Conservation (phyloP, 2,113 vertebrate species). For the Indicator maculatus region DNA sequence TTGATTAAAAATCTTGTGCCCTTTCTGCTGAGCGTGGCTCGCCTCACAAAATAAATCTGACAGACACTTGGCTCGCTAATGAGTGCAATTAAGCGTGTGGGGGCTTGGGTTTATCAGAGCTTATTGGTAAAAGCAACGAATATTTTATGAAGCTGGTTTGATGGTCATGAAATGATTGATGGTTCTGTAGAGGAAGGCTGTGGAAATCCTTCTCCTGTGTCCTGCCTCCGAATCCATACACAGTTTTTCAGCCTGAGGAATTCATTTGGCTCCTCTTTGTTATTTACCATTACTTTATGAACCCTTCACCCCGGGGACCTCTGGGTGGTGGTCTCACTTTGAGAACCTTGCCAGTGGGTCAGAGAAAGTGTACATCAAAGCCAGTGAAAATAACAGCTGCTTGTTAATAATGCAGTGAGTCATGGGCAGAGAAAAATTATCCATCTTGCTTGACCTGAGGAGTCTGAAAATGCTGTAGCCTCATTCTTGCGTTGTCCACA, state of each 20-base stretch:
- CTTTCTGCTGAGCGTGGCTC: neutral
- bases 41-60: constrained; percentile 13
- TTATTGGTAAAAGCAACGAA: constrained; percentile 26
- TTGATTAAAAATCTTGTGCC: constrained; percentile 13
- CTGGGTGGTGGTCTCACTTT: neutral
- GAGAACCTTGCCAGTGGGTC: neutral
- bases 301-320: neutral
- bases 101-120: constrained; percentile 2
- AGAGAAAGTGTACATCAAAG: neutral
- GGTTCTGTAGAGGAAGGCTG: neutral
- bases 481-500: neutral
- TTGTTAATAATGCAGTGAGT: neutral
- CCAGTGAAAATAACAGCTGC: neutral
- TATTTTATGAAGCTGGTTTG: constrained; percentile 35
- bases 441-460: neutral
- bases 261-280: neutral
- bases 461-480: neutral
- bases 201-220: constrained; percentile 30
- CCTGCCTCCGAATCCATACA: neutral
- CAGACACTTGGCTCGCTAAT: constrained; percentile 19
- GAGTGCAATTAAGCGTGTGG: constrained; percentile 43
- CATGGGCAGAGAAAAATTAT: neutral
- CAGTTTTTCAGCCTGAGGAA: neutral
- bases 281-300: neutral
- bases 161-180: constrained; percentile 10